Evolutionary conservation across 2,888 invertebrate genomes (phyloP).

Genomic region (Alitta virens): DNA sequence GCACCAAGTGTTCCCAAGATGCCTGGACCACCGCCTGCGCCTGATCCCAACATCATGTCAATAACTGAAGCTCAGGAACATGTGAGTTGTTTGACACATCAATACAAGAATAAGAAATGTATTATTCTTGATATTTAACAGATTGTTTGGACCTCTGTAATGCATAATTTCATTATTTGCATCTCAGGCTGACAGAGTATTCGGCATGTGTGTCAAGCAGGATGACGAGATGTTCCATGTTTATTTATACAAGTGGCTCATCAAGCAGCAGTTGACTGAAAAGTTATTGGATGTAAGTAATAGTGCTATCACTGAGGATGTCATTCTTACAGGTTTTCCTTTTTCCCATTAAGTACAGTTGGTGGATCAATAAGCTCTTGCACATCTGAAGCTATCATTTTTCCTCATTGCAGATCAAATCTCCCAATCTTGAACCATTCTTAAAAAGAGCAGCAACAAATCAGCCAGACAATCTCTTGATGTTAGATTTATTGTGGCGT

Average conservation of each 20-base stretch:
- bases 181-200: constrained; percentile 61
- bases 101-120: too few relatives aligned
- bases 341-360: too few relatives aligned
- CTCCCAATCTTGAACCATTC: constrained; percentile 74
- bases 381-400: too few relatives aligned
- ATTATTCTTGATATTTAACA: too few relatives aligned
- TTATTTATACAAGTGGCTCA: constrained; percentile 90
- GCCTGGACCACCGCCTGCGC: constrained; percentile 56
- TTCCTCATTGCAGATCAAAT: constrained; percentile 58
- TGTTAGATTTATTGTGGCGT: constrained; percentile 87
- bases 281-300: constrained; percentile 58
- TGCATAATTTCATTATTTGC: too few relatives aligned
- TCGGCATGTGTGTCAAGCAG: constrained; percentile 58
- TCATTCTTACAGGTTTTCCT: too few relatives aligned
- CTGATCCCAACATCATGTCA: constrained; percentile 49
- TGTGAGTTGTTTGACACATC: constrained; percentile 40
- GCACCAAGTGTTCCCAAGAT: constrained; percentile 55
- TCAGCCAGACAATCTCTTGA: constrained; percentile 61
- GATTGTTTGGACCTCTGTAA: too few relatives aligned
- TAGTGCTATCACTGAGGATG: too few relatives aligned
- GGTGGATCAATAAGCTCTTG: too few relatives aligned
- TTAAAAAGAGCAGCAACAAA: constrained; percentile 59
- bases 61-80: constrained; percentile 48
- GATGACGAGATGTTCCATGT: constrained; percentile 87
- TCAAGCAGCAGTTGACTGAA: constrained; percentile 61